Evolutionary conservation across 2,797 vertebrate genomes (phyloP).

Genomic region (Corythornis leucogaster): DNA sequence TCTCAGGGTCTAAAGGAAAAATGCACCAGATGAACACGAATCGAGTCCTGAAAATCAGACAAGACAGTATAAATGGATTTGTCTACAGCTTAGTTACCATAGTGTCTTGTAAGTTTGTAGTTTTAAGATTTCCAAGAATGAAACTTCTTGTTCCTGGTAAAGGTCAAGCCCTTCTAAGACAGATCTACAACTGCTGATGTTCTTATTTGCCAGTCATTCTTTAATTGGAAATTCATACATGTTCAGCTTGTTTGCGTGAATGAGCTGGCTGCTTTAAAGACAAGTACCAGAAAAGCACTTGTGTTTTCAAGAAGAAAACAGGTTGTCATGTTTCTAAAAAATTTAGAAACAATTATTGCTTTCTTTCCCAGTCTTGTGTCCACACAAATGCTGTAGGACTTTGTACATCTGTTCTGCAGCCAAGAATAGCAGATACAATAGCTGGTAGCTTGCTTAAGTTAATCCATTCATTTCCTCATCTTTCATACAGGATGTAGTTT

Average conservation of each 20-base stretch:
- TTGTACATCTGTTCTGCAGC: not conserved
- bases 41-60: not conserved
- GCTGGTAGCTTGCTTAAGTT: not conserved
- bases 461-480: not conserved
- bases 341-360: not conserved
- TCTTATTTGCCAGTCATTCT: not conserved
- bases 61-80: not conserved
- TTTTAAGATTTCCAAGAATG: not conserved
- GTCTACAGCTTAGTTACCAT: not conserved
- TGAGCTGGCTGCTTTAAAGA: not conserved
- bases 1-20: constrained; percentile 50
- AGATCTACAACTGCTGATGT: not conserved
- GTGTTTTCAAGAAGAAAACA: not conserved
- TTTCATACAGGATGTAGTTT: not conserved
- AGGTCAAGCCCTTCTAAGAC: not conserved
- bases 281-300: not conserved
- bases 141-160: not conserved
- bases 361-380: not conserved
- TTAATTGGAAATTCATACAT: not conserved
- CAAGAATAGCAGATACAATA: not conserved
- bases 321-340: not conserved
- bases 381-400: not conserved
- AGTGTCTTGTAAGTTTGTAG: not conserved
- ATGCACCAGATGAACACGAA: constrained; percentile 42
- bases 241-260: not conserved